Base-by-base conservation (phyloP, 2,888 invertebrate genomes). In the Quadriops clusia region DNA sequence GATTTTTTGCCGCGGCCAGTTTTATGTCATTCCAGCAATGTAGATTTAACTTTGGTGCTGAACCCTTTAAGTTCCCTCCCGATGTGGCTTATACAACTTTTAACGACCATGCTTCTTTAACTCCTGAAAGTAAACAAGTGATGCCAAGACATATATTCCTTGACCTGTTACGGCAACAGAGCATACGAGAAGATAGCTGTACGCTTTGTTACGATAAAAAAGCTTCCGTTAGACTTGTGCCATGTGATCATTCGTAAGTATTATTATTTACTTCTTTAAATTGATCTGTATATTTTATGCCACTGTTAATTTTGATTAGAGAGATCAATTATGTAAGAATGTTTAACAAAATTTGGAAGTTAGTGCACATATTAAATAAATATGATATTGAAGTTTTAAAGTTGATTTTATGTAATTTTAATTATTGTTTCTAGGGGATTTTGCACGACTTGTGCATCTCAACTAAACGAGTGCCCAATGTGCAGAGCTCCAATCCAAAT, bases 1-100 rank as follows among this genome's bases (percentile, higher is more conserved):
- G 91, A 16, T 91, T 87, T 61, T 93, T 86, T 63, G 90, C 93
- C 5, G 93, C 90, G 3, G 93, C 91, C 3, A 91, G 89, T 58
- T 91, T 93, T 60, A 93, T 91, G 91, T 86, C 90, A 38, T 93
- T 89, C 67, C 93, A 94, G 57, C 91, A 91, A 54, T 90, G 90
- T 61, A 70, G 77, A 27, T 93, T 93, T 63, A 93, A 93, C 64
- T 93, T 93, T 61, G 93, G 93, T 30, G 67, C 74, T 37, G 69
- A 74, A 38, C 75, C 82, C 1, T 93, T 91, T 62, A 66, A 65
- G 44, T 78, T 65, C 65, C 90, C 90, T 0, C 90, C 91, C 0
- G 56, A 56, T 3, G 70, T 74, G 46, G 50, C 56, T 15, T 90
- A 71, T 61, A 66, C 68, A 34, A 70, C 67, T 37, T 90, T 91